phyloP scores from a whole-genome alignment of 2,113 vertebrate species.

The Gnathonemus longibarbis region DNA sequence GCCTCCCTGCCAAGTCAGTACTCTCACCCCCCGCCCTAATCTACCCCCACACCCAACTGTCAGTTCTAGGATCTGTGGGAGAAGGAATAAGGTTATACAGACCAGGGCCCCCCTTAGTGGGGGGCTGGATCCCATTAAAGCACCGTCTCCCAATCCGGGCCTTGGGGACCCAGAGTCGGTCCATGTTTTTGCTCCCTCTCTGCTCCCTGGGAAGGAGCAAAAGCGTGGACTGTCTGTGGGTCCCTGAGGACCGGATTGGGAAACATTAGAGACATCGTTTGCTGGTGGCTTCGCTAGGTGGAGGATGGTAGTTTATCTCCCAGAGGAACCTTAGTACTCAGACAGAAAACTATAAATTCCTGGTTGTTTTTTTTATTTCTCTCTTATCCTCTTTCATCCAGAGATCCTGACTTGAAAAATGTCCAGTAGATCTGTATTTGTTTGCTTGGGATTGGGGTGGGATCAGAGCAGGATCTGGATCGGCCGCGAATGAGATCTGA shows the following conservation, averaged over 20 bases:
- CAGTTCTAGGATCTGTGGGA: not conserved
- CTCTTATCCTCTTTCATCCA: not conserved
- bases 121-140: not conserved
- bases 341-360: not conserved
- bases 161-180: not conserved
- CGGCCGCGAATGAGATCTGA: not conserved
- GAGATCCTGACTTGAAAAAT: not conserved
- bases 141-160: not conserved
- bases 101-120: not conserved
- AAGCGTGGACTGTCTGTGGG: not conserved
- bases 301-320: not conserved
- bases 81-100: not conserved
- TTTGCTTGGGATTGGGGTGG: not conserved
- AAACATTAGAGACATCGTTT: not conserved
- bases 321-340: not conserved
- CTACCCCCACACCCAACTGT: not conserved
- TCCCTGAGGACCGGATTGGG: not conserved
- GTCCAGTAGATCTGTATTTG: not conserved
- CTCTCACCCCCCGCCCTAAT: not conserved
- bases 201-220: not conserved
- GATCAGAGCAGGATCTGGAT: no score
- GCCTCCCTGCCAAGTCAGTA: constrained; percentile 9
- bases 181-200: not conserved
- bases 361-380: not conserved
- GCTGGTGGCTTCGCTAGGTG: not conserved